A percentile compares a stretch with the other conserved stretches of the same genome.
Evolutionary conservation across 2,888 invertebrate genomes (phyloP).

Genomic region (Nineta flava): DNA sequence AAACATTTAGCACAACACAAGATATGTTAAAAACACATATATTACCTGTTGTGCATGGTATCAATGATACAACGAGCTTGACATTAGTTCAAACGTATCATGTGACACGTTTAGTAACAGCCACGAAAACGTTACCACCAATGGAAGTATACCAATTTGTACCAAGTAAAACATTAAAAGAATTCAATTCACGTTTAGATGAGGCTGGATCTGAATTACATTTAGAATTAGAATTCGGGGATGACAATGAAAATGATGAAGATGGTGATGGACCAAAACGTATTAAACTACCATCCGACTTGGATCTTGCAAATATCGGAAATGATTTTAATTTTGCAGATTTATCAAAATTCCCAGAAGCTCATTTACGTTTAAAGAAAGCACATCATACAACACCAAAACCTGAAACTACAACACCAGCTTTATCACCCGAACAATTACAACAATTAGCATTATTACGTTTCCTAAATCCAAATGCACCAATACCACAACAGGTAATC

Average conservation of each 20-base stretch:
- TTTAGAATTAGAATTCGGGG: conserved; percentile 72
- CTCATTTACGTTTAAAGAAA: conserved; percentile 33
- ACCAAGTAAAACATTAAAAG: conserved; percentile 71
- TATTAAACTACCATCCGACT: conserved; percentile 42
- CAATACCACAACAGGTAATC: conserved; percentile 46
- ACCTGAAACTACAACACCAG: conserved; percentile 30
- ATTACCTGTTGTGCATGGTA: conserved; percentile 61
- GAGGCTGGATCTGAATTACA: conserved; percentile 80
- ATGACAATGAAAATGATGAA: conserved; percentile 44
- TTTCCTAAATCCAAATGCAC: conserved; percentile 45
- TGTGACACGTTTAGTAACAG: conserved; percentile 72
- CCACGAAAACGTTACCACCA: conserved; percentile 78
- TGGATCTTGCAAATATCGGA: conserved; percentile 56
- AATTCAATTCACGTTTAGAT: conserved; percentile 74
- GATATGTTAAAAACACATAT: conserved; percentile 78
- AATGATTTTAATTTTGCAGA: conserved; percentile 57
- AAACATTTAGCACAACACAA: conserved; percentile 84
- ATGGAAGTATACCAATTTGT: conserved; percentile 76
- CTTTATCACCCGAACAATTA: conserved; percentile 50
- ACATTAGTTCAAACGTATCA: conserved; percentile 83
- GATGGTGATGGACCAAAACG: conserved; percentile 30
- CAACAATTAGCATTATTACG: conserved; percentile 60
- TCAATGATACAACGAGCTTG: conserved; percentile 55
- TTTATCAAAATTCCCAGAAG: conserved; percentile 38
- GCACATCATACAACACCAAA: conserved; percentile 21